Evolutionary conservation across 2,113 vertebrate species (phyloP).

Genomic region (Melanotaenia duboulayi): DNA sequence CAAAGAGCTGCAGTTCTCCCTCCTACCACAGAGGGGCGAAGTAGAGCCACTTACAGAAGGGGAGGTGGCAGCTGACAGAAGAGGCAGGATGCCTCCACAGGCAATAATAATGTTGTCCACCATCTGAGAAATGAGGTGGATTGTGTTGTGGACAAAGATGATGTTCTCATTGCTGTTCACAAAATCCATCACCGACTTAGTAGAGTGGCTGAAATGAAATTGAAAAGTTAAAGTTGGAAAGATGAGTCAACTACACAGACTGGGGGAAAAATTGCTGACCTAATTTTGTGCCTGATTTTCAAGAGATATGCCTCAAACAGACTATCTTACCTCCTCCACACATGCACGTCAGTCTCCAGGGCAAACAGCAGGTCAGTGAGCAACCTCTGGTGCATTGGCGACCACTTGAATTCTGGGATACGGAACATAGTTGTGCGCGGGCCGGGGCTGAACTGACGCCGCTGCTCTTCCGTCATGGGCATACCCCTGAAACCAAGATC

Average conservation of each 20-base stretch:
- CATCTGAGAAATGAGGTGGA: constrained; percentile 99
- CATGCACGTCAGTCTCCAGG: constrained; percentile 97
- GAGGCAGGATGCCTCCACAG: constrained; percentile 97
- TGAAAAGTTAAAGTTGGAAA: neutral
- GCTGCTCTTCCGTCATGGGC: constrained; percentile 98
- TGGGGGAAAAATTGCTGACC: neutral
- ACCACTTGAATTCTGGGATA: constrained; percentile 99
- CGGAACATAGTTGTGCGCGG: constrained; percentile 99
- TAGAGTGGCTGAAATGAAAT: constrained; percentile 89
- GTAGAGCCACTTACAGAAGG: constrained; percentile 94
- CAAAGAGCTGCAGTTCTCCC: constrained; percentile 40
- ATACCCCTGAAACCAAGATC: constrained; percentile 98
- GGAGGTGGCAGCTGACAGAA: constrained; percentile 97
- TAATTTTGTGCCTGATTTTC: neutral
- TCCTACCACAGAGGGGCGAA: constrained; percentile 70
- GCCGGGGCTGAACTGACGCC: constrained; percentile 97
- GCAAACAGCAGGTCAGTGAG: constrained; percentile 97
- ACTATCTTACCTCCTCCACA: constrained; percentile 93
- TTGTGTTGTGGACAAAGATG: constrained; percentile 99
- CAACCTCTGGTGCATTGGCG: constrained; percentile 97
- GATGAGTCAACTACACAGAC: neutral
- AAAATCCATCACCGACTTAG: constrained; percentile 99
- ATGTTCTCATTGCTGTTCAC: constrained; percentile 99
- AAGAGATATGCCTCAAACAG: neutral
- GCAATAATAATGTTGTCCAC: constrained; percentile 99